These are phyloP conservation scores for Rapana venosa DNA, from an alignment of 2,888 invertebrate species.

Conservation along the genomic window DNA sequence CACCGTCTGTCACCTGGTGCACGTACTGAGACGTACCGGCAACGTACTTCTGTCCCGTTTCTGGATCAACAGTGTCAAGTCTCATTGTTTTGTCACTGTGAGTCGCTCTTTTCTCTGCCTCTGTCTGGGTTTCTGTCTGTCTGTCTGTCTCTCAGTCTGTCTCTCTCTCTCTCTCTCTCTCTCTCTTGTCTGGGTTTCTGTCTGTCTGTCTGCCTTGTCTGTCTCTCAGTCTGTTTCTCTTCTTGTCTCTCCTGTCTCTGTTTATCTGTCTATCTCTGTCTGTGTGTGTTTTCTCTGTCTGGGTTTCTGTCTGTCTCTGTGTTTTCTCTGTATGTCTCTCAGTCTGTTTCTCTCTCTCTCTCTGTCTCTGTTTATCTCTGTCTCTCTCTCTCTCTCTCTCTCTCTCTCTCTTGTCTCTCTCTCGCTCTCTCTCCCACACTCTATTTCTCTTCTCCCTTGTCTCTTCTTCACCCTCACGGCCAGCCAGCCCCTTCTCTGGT, in stretches of 20 bases:
- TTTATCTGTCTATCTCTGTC: not conserved
- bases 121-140: not conserved
- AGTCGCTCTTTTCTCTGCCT: not conserved
- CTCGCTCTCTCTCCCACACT: no score
- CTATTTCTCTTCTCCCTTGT: no score
- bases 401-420: no score
- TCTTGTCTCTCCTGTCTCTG: not conserved
- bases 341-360: not conserved
- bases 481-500: no score
- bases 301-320: not conserved
- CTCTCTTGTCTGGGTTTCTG: not conserved
- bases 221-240: no score
- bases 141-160: not conserved
- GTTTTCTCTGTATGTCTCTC: not conserved
- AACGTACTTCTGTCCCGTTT: not conserved
- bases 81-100: conserved; percentile 9
- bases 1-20: conserved; percentile 92
- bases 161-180: not conserved
- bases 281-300: not conserved
- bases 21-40: conserved; percentile 92
- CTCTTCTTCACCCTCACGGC: no score
- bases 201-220: not conserved
- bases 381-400: no score
- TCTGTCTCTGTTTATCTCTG: no score
- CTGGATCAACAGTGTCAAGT: conserved; percentile 30